A percentile compares a stretch with the other conserved stretches of the same genome.
phyloP scores from a whole-genome alignment of 2,888 invertebrate species.

The Caenorhabditis sp. region DNA sequence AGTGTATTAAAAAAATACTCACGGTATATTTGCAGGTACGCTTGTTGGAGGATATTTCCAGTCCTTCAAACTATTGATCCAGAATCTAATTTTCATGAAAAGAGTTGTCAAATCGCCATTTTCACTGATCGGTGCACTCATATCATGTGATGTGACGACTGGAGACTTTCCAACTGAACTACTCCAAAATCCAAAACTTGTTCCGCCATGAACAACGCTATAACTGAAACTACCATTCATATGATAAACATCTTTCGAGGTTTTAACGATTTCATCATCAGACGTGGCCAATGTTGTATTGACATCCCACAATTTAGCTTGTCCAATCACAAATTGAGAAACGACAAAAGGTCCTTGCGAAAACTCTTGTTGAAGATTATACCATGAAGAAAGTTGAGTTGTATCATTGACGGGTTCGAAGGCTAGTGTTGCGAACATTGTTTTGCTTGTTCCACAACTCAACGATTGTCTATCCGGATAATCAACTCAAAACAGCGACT shows the following conservation, averaged over 20 bases:
- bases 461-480: slow-evolving; percentile 15
- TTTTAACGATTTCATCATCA: slow-evolving; percentile 15
- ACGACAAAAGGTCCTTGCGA: slow-evolving; percentile 26
- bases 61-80: slow-evolving; percentile 37
- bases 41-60: slow-evolving; percentile 42
- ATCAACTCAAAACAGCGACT: slow-evolving; percentile 12
- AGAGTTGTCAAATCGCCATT: slow-evolving; percentile 54
- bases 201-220: slow-evolving; percentile 62
- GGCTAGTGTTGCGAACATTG: slow-evolving; percentile 20
- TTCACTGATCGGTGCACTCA: slow-evolving; percentile 62
- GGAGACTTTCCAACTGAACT: slow-evolving; percentile 38
- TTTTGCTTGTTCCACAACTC: slow-evolving; percentile 16
- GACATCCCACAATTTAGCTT: slow-evolving; percentile 25
- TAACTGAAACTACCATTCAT: slow-evolving; percentile 42
- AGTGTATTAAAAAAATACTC: neutral
- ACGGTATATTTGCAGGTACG: slow-evolving; percentile 74
- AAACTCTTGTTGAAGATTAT: slow-evolving; percentile 22
- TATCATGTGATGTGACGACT: slow-evolving; percentile 64
- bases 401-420: slow-evolving; percentile 11
- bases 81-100: slow-evolving; percentile 45
- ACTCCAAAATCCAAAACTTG: slow-evolving; percentile 61
- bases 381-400: slow-evolving; percentile 14
- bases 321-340: slow-evolving; percentile 24
- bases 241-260: slow-evolving; percentile 15
- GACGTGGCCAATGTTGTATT: slow-evolving; percentile 9